A percentile compares a stretch with the other conserved stretches of the same genome.
Conservation (phyloP, 2,888 invertebrate genomes). For the Caradrina kadenii region DNA sequence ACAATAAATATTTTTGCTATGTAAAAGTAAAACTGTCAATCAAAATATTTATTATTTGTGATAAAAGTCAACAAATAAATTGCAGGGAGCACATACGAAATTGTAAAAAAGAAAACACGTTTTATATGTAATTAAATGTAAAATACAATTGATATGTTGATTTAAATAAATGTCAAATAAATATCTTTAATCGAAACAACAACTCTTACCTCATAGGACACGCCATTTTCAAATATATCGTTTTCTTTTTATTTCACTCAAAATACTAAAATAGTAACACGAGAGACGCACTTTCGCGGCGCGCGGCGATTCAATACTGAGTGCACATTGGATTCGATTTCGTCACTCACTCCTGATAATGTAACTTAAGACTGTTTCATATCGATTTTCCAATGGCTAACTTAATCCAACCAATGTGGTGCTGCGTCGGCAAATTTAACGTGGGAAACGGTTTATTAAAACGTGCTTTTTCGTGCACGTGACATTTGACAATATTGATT, state of each 20-base stretch:
- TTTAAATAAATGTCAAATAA: slow-evolving; percentile 1
- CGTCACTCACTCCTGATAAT: slow-evolving; percentile 73
- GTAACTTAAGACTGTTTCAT: slow-evolving; percentile 71
- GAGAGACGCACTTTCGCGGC: slow-evolving; percentile 70
- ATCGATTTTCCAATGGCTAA: slow-evolving; percentile 59
- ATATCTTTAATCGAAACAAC: slow-evolving; percentile 17
- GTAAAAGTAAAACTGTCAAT: no score
- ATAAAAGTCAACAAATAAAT: background rate
- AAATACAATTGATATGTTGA: background rate
- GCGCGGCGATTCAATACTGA: slow-evolving; percentile 72
- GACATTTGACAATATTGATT: slow-evolving; percentile 11
- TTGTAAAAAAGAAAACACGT: background rate
- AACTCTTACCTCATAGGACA: slow-evolving; percentile 86
- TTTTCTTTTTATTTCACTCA: slow-evolving; percentile 16
- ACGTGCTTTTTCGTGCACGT: slow-evolving; percentile 28
- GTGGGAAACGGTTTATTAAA: slow-evolving; percentile 27
- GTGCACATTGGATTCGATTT: slow-evolving; percentile 67
- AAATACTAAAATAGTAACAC: slow-evolving; percentile 51
- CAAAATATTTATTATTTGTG: background rate
- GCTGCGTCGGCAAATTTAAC: slow-evolving; percentile 34
- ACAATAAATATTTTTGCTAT: background rate
- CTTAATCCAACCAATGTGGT: slow-evolving; percentile 34
- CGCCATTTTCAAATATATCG: slow-evolving; percentile 75
- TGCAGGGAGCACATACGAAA: background rate
- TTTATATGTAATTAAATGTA: background rate